These are phyloP conservation scores for Thalpophila matura DNA, from an alignment of 2,888 invertebrate genomes.

Conservation along the genomic window DNA sequence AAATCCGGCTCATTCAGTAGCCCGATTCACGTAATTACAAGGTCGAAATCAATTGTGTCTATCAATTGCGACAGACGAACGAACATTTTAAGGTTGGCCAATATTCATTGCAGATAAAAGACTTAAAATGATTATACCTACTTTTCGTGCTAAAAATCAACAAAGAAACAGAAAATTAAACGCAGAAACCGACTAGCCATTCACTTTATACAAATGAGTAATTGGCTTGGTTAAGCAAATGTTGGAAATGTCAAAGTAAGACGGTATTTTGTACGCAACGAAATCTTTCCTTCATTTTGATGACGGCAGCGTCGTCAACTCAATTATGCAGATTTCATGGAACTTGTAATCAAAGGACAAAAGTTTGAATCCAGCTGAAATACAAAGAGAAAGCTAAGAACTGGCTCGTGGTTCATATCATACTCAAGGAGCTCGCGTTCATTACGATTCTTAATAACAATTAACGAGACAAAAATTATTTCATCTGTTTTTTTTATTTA, in stretches of 20 bases:
- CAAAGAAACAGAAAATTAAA: slow-evolving; percentile 22
- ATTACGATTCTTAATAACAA: slow-evolving; percentile 24
- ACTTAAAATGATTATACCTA: no score
- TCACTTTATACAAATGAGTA: slow-evolving; percentile 57
- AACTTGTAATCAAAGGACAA: slow-evolving; percentile 66
- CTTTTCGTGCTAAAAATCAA: no score
- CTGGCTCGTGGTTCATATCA: slow-evolving; percentile 20
- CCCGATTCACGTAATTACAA: no score
- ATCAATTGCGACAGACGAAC: no score
- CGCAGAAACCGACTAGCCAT: slow-evolving; percentile 6
- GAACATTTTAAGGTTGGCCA: no score
- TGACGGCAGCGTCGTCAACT: slow-evolving; percentile 54
- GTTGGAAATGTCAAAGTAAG: slow-evolving; percentile 45
- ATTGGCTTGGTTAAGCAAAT: slow-evolving; percentile 55
- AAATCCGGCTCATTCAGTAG: no score
- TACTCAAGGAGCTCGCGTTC: slow-evolving; percentile 4
- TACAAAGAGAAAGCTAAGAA: slow-evolving; percentile 46
- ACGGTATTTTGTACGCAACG: slow-evolving; percentile 51
- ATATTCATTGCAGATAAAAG: no score
- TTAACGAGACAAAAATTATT: neutral
- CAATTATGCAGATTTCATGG: slow-evolving; percentile 62
- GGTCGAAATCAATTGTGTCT: no score
- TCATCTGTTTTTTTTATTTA: neutral
- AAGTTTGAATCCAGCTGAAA: slow-evolving; percentile 58
- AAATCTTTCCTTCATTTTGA: slow-evolving; percentile 56